Base-by-base conservation (phyloP, 2,113 vertebrate genomes). In the Lonchura striata region DNA sequence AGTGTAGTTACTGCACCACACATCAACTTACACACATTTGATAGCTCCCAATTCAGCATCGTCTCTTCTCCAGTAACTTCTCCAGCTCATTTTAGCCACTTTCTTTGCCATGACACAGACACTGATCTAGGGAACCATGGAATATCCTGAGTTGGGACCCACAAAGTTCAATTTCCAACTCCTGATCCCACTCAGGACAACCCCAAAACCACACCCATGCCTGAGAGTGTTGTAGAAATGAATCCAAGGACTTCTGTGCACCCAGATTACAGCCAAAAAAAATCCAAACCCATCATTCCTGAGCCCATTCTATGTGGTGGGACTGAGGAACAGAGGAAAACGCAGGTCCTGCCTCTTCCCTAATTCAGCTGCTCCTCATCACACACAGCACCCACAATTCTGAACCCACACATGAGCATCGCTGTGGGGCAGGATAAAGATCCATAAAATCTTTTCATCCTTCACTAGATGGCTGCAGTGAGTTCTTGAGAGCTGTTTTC, bases 1-100 rank as follows among this genome's bases (percentile, higher is more conserved):
- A 6, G 22, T 4, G 28, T 28, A 5, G 13, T 54, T 24, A 14
- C 14, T 13, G 13, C 21, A 4, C 12, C 24, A 44, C 18, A 22
- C 31, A 35, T 13, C 11, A 25, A 5, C 2, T 65, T 9, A 41
- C 3, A 2, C 4, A 0, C 3, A 6, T 23, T 44, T 49, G 33
- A 22, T 9, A 37, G 25, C 53, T 22, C 21, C 19, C 49, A 69
- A 0, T 6, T 18, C 75, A 68, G 16, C 1, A 6, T 21, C 1
- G 7, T 39, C 22, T 60, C 37, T 12, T 47, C 35, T 33, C 27
- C 64, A 23, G 65, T 4, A n/a, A 17, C 12, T 77, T 37, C 44
- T 64, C 23, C 37, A 47, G 22, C 23, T 13, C 19, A 2, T 35
- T 82, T 71, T 13, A 59, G 6, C 28, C 39, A 8, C 52, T 31